These are phyloP conservation scores for Pycnomerus fuliginosus DNA, from an alignment of 2,888 invertebrate genomes.

Conservation along the genomic window DNA sequence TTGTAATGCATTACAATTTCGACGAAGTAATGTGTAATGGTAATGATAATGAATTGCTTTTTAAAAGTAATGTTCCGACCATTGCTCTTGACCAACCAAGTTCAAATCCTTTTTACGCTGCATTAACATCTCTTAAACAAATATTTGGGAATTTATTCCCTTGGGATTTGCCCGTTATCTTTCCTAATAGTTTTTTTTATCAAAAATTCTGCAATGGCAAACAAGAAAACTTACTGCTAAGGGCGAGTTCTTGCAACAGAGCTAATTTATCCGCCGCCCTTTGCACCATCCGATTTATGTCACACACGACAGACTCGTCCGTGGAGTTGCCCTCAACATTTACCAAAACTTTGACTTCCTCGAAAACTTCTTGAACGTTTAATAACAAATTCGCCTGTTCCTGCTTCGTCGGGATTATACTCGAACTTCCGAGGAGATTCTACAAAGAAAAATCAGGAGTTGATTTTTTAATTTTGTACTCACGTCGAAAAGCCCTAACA, in stretches of 20 bases:
- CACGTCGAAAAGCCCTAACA: slow-evolving; percentile 17
- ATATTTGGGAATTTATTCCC: too few relatives aligned
- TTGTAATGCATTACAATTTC: too few relatives aligned
- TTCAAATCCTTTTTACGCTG: too few relatives aligned
- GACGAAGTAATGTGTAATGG: too few relatives aligned
- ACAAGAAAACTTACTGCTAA: slow-evolving; percentile 39
- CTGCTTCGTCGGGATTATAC: slow-evolving; percentile 39
- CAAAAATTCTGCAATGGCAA: neutral
- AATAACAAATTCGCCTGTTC: slow-evolving; percentile 42
- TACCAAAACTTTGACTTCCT: slow-evolving; percentile 35
- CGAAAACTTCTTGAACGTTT: slow-evolving; percentile 43
- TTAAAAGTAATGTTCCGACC: too few relatives aligned
- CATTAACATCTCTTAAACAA: too few relatives aligned
- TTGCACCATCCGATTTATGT: slow-evolving; percentile 33
- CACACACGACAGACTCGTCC: slow-evolving; percentile 35
- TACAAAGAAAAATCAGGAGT: slow-evolving; percentile 7
- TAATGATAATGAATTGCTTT: too few relatives aligned
- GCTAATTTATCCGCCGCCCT: slow-evolving; percentile 35
- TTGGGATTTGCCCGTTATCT: too few relatives aligned
- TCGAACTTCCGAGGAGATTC: slow-evolving; percentile 11
- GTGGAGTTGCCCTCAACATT: slow-evolving; percentile 38
- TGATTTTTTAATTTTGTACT: too few relatives aligned
- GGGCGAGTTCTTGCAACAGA: slow-evolving; percentile 38
- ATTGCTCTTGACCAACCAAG: too few relatives aligned
- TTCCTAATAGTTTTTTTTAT: too few relatives aligned